Percentiles rank a stretch among this genome's conserved stretches.
phyloP scores from a whole-genome alignment of 1,140 invertebrate genomes.

The Drosophila kohkoa region DNA sequence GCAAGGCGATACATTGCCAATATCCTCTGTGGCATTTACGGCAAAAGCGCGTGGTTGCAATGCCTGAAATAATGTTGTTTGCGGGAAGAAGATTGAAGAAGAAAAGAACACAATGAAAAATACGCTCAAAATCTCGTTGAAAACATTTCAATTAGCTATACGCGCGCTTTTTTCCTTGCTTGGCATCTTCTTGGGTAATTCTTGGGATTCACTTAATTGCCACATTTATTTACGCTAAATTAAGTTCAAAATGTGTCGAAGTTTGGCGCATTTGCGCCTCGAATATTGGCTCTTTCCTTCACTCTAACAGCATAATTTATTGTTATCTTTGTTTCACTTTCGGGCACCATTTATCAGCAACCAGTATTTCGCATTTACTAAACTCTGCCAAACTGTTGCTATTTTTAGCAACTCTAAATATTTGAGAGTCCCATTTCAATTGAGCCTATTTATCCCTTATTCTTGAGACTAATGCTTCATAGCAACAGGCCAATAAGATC shows the following conservation, averaged over 20 bases:
- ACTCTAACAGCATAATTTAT: slow-evolving; percentile 36
- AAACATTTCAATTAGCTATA: slow-evolving; percentile 48
- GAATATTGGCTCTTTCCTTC: not conserved
- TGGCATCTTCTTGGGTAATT: not conserved
- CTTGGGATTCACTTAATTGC: slow-evolving; percentile 44
- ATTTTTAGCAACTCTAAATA: not conserved
- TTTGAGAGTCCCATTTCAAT: not conserved
- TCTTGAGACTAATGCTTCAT: slow-evolving; percentile 19
- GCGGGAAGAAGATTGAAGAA: slow-evolving; percentile 14
- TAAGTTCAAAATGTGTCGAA: slow-evolving; percentile 68
- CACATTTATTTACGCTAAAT: slow-evolving; percentile 66
- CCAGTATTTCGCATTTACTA: not conserved
- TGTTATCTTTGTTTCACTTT: slow-evolving; percentile 52
- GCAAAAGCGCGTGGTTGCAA: slow-evolving; percentile 61
- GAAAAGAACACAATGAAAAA: slow-evolving; percentile 6
- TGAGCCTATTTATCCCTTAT: slow-evolving; percentile 1
- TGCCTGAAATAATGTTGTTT: slow-evolving; percentile 38
- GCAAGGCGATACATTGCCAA: slow-evolving; percentile 74
- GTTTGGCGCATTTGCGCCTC: slow-evolving; percentile 36
- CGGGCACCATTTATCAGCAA: slow-evolving; percentile 29
- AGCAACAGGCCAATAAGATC: slow-evolving; percentile 37
- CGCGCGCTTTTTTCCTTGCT: not conserved
- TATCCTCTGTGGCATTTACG: slow-evolving; percentile 68
- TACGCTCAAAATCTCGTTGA: slow-evolving; percentile 20
- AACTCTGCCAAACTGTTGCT: slow-evolving; percentile 4